Evolutionary conservation across 2,113 vertebrate genomes (phyloP).

Genomic region (Ptyas mucosa): DNA sequence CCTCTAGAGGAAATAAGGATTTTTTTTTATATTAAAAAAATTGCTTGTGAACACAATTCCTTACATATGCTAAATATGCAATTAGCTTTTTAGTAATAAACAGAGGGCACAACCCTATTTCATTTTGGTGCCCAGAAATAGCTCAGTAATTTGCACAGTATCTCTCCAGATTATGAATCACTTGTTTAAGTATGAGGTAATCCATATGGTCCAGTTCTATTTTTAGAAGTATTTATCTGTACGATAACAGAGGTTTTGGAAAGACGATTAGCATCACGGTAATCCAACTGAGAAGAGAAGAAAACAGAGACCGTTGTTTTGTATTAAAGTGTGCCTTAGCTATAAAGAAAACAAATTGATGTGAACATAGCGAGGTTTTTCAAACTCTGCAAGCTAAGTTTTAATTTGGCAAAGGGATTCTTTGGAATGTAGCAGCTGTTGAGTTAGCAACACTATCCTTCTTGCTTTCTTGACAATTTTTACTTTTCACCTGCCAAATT

Average conservation of each 20-base stretch:
- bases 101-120: not conserved
- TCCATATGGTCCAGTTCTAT: not conserved
- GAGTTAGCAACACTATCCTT: conserved; percentile 54
- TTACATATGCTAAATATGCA: not conserved
- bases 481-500: conserved; percentile 65
- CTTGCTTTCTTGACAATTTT: conserved; percentile 57
- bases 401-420: conserved; percentile 58
- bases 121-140: conserved; percentile 7
- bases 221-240: not conserved
- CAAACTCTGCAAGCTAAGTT: conserved; percentile 47
- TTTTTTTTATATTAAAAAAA: not conserved
- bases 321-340: not conserved
- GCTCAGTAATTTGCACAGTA: not conserved
- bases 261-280: conserved; percentile 3
- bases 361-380: conserved; percentile 51
- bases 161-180: not conserved
- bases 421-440: conserved; percentile 54
- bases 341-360: not conserved
- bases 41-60: not conserved
- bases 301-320: not conserved
- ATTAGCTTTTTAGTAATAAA: not conserved
- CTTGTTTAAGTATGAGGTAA: not conserved
- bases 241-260: not conserved
- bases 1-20: not conserved
- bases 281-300: conserved; percentile 18